Evolutionary conservation across 2,113 vertebrate genomes (phyloP), one percentile per base, ranked within the genome.

Genomic region (Syngnathus scovelli): DNA sequence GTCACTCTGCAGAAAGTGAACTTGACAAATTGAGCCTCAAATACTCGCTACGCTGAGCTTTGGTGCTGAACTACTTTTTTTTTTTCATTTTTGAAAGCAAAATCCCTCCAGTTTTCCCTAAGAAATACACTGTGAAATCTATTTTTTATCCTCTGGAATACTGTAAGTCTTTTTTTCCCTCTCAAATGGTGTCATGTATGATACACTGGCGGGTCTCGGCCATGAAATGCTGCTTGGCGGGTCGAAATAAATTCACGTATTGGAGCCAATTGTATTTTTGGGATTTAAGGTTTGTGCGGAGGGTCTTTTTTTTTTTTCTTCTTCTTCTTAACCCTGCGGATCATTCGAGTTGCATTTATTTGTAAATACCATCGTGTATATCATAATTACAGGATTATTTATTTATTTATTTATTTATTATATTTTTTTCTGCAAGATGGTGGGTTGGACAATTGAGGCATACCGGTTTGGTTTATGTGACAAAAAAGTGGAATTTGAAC

Each of bases 21-120:
- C 76, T 78, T 83, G 82, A 87, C 74, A 82, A 81, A 84, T 78
- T 77, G 73, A 79, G 72, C 72, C 69, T 77, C 68, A 70, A 72
- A 75, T 74, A 68, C 68, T 74, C 63, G 48, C 43, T 74, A 49
- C 66, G 68, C 39, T 56, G 52, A 72, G 69, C 68, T 72, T 77
- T 75, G 56, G 59, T 75, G 82, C 69, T 77, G 67, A 78, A 74
- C 61, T 68, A 72, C 66, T 67, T 68, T 60, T 69, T 11, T 72
- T 75, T 74, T 33, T 69, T 71, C 41, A 44, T 61, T 61, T 39
- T 61, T n/a, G 1, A 61, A 54, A 77, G 66, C 62, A 36, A 44
- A 61, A 61, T 43, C 38, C 37, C 59, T 61, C 38, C 38, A 71
- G n/a, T 54, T 77, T 71, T 68, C 62, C 70, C 8, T 65, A 10